A percentile compares a stretch with the other conserved stretches of the same genome.
Evolutionary conservation across 2,888 invertebrate genomes (phyloP).

Genomic region (Tanypteryx hageni): DNA sequence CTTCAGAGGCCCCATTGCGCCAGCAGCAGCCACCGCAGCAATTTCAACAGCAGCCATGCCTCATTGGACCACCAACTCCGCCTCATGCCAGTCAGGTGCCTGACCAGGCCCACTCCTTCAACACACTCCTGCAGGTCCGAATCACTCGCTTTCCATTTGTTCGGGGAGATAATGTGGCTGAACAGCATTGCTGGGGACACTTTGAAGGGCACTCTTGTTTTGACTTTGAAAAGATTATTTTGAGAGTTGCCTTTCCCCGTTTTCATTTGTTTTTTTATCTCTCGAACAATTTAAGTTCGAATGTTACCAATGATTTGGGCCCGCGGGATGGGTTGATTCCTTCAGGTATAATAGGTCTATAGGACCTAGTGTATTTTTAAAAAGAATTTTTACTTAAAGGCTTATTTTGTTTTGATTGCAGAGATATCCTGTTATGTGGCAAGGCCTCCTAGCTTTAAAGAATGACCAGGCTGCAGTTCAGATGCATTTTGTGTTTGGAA

Average conservation of each 20-base stretch:
- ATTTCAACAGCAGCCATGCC: constrained; percentile 67
- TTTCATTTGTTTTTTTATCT: neutral
- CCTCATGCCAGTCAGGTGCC: constrained; percentile 88
- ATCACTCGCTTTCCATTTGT: neutral
- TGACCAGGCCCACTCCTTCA: constrained; percentile 88
- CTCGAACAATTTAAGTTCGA: constrained; percentile 25
- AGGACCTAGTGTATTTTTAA: neutral
- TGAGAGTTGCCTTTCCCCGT: neutral
- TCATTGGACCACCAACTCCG: constrained; percentile 76
- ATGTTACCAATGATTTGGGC: neutral
- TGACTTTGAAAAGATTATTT: neutral
- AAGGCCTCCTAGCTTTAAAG: constrained; percentile 94
- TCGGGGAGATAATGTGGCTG: neutral
- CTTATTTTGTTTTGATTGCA: constrained; percentile 76
- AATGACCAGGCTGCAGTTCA: constrained; percentile 98
- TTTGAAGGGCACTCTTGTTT: neutral
- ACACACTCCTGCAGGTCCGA: constrained; percentile 85
- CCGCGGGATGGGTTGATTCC: constrained; percentile 14
- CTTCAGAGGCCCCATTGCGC: constrained; percentile 77
- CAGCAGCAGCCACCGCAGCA: constrained; percentile 75
- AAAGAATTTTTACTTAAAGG: constrained; percentile 46
- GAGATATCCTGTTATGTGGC: constrained; percentile 98
- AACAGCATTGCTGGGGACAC: neutral
- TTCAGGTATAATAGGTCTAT: neutral
- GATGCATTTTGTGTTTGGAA: constrained; percentile 99